phyloP scores from a whole-genome alignment of 2,888 invertebrate genomes.

The Dendrolimus houi region DNA sequence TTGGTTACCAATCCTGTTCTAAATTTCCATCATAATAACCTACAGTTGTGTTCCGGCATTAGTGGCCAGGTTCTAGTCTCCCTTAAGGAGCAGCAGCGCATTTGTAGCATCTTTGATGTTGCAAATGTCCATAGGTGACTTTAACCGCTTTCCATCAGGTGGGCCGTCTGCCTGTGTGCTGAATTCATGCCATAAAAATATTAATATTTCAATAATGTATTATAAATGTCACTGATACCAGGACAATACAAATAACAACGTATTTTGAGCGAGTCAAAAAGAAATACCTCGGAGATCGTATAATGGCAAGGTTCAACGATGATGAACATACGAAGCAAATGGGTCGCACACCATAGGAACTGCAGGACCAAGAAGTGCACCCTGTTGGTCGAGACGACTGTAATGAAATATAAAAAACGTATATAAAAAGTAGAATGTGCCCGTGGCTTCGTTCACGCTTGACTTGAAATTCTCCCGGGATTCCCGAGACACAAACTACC shows the following conservation, averaged over 20 bases:
- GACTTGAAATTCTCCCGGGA: too few species aligned
- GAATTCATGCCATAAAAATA: not conserved
- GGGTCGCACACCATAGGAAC: conserved; percentile 74
- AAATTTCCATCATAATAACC: too few species aligned
- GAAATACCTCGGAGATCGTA: conserved; percentile 64
- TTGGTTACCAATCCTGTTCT: too few species aligned
- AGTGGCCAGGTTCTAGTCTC: too few species aligned
- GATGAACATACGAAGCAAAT: conserved; percentile 70
- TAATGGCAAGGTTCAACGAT: conserved; percentile 77
- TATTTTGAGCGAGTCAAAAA: too few species aligned
- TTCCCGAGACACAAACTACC: too few species aligned
- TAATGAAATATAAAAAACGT: conserved; percentile 9
- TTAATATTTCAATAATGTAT: not conserved
- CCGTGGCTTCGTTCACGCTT: too few species aligned
- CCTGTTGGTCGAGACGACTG: conserved; percentile 58
- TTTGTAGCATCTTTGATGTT: not conserved
- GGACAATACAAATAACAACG: too few species aligned
- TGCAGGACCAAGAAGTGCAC: conserved; percentile 71
- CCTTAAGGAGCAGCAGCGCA: too few species aligned
- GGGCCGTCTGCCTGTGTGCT: not conserved
- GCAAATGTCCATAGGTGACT: not conserved
- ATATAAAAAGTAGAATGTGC: too few species aligned
- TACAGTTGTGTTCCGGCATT: too few species aligned
- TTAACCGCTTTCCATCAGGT: not conserved
- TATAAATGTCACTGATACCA: too few species aligned